These are phyloP conservation scores for Tetramorium parvispinum DNA, from an alignment of 1,140 invertebrate genomes.

Conservation along the genomic window DNA sequence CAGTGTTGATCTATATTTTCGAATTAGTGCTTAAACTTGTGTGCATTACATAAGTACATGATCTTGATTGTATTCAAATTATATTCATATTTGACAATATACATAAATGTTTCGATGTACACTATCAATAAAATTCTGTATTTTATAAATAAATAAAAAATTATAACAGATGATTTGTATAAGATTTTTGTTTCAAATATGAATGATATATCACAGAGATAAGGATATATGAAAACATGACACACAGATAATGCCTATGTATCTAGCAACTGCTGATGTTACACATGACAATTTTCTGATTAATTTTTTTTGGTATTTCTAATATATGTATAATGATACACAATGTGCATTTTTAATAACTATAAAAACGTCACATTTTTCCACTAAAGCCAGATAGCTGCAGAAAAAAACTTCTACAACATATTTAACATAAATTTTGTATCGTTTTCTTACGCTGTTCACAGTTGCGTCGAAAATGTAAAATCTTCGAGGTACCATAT, in stretches of 20 bases:
- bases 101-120: slow-evolving; percentile 20
- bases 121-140: background rate
- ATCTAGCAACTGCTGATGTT: slow-evolving; percentile 36
- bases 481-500: slow-evolving; percentile 84
- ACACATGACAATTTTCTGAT: background rate
- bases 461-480: slow-evolving; percentile 82
- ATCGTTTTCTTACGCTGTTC: slow-evolving; percentile 82
- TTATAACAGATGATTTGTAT: slow-evolving; percentile 21
- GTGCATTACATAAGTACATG: slow-evolving; percentile 20
- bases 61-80: background rate
- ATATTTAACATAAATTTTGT: slow-evolving; percentile 59
- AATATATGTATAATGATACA: slow-evolving; percentile 7
- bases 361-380: slow-evolving; percentile 6
- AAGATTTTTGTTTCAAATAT: background rate
- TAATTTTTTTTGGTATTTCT: slow-evolving; percentile 1
- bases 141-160: slow-evolving; percentile 22
- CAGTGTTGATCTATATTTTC: slow-evolving; percentile 12
- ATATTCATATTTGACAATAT: slow-evolving; percentile 12
- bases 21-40: slow-evolving; percentile 34
- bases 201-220: slow-evolving; percentile 23
- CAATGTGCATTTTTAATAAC: slow-evolving; percentile 31
- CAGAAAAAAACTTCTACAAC: slow-evolving; percentile 55
- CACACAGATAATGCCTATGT: slow-evolving; percentile 21
- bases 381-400: slow-evolving; percentile 44
- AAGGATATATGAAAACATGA: background rate